These are phyloP conservation scores for Formica exsecta DNA, from an alignment of 1,140 invertebrate species.

Conservation along the genomic window DNA sequence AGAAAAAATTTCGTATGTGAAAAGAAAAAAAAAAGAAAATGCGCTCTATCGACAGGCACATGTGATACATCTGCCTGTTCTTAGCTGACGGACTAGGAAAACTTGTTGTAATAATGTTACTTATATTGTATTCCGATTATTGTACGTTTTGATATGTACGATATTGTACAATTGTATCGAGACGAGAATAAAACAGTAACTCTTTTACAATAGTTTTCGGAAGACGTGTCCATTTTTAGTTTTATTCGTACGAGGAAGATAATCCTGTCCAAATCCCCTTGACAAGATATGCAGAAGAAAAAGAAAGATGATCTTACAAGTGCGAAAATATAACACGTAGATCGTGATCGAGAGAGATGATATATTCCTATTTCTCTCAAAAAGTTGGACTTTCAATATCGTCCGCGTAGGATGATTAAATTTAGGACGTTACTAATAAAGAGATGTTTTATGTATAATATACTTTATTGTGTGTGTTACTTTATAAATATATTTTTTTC, in stretches of 20 bases:
- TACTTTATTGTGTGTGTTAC: slow-evolving; percentile 52
- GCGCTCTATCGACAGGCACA: neutral
- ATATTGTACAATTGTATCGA: slow-evolving; percentile 50
- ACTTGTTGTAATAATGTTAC: slow-evolving; percentile 57
- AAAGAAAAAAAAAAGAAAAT: neutral
- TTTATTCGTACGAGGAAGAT: neutral
- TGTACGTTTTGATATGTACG: slow-evolving; percentile 57
- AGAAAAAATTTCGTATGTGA: neutral
- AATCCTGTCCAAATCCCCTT: neutral
- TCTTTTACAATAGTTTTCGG: too few species aligned
- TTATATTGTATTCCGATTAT: slow-evolving; percentile 44
- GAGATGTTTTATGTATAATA: slow-evolving; percentile 49
- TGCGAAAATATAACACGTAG: neutral
- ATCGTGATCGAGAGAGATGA: neutral
- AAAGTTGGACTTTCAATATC: neutral
- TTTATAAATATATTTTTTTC: slow-evolving; percentile 63
- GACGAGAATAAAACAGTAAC: neutral
- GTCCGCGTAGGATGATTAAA: neutral
- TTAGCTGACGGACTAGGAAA: slow-evolving; percentile 30
- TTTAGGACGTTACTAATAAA: neutral
- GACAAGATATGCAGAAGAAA: neutral
- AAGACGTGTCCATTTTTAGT: too few species aligned
- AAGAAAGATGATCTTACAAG: neutral
- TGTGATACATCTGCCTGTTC: slow-evolving; percentile 3
- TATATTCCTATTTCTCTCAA: neutral